These are phyloP conservation scores for Linyphia triangularis DNA, from an alignment of 2,888 invertebrate species.

Conservation along the genomic window DNA sequence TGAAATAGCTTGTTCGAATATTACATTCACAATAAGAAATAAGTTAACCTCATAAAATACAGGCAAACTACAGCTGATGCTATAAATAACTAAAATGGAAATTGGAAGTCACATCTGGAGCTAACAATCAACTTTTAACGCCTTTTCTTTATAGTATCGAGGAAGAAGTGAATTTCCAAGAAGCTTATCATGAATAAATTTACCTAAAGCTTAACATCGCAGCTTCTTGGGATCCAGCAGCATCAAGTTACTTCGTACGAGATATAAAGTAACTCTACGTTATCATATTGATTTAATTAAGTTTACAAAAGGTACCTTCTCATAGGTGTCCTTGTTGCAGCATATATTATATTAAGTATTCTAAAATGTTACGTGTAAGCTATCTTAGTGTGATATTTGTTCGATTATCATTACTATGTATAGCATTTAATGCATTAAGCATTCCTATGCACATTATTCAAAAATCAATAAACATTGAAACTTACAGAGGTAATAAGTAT, in stretches of 20 bases:
- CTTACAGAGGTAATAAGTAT: too few species aligned
- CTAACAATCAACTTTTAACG: constrained; percentile 31
- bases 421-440: too few species aligned
- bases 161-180: background rate
- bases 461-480: too few species aligned
- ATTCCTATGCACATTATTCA: too few species aligned
- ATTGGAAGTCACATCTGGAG: constrained; percentile 36
- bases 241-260: constrained; percentile 4
- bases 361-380: background rate
- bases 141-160: background rate
- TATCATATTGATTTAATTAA: constrained; percentile 5
- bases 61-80: constrained; percentile 1
- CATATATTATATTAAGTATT: background rate
- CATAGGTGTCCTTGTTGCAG: background rate
- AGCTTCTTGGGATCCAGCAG: background rate
- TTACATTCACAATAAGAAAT: background rate
- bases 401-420: too few species aligned
- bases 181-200: constrained; percentile 39
- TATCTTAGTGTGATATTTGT: background rate
- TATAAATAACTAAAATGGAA: constrained; percentile 37
- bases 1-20: too few species aligned
- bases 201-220: background rate
- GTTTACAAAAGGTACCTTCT: background rate
- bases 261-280: background rate
- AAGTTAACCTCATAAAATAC: constrained; percentile 23